Evolutionary conservation across 2,888 invertebrate genomes (phyloP), one percentile per base, ranked within the genome.

Genomic region (Xylocampa areola): DNA sequence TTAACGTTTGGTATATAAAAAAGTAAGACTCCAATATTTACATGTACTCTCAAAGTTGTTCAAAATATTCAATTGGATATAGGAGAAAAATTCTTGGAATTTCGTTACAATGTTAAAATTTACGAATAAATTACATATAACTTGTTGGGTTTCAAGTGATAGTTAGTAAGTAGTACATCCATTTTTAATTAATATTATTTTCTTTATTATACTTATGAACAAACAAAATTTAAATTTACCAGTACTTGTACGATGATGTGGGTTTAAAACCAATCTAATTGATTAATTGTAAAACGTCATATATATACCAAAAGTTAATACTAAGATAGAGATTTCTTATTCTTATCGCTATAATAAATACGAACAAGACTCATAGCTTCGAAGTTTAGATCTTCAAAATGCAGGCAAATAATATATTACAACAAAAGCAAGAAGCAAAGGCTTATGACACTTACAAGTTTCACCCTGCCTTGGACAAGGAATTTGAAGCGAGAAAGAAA

Each of bases 1-100:
- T 45, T 41, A 52, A 55, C 25, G 25, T 48, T 57, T 30, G 35
- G 1, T 41, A 13, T 30, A 8, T 5, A 47, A 50, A 65, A 48
- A 10, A 48, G 6, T 4, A n/a, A 33, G n/a, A 51, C 14, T 13
- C 11, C 13, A 36, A 36, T 39, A 29, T 36, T 35, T 13, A 27
- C 27, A 21, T 17, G 19, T 21, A 35, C 13, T 25, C 16, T 19
- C 6, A 10, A 40, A 32, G 14, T 37, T 13, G 14, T 21, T 25
- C n/a, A 11, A 8, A 57, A 23, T 30, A 45, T 7, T 48, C 2
- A 37, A 41, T 27, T 47, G 30, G 5, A 27, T 25, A 14, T 13
- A 25, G 27, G 2, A 23, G 11, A 23, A 39, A 25, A 23, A 4
- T 14, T 21, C 11, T 11, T 11, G 4, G 3, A 11, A 29, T 29